These are phyloP conservation scores for Echinarachnius parma DNA, from an alignment of 53 echinoderm and acorn worm genomes.

Conservation along the genomic window DNA sequence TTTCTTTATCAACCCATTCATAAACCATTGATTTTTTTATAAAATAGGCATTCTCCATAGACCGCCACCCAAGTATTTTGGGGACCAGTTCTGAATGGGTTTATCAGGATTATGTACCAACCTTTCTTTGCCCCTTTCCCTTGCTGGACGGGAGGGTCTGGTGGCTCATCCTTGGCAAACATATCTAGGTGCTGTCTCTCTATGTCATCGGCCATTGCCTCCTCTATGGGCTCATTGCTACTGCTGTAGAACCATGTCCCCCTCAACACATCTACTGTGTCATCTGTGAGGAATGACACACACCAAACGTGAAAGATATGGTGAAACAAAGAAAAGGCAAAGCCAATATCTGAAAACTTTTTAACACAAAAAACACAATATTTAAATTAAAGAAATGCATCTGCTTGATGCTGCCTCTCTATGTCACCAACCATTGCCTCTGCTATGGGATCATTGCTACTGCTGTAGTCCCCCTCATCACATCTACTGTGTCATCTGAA, in stretches of 20 bases:
- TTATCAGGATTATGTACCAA: too few species aligned
- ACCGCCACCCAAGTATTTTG: too few species aligned
- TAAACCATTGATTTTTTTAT: too few species aligned
- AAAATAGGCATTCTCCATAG: too few species aligned
- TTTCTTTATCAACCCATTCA: too few species aligned
- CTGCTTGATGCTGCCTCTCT: slow-evolving; percentile 75
- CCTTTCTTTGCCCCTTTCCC: slow-evolving; percentile 43
- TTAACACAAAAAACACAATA: too few species aligned
- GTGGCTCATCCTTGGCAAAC: slow-evolving; percentile 4
- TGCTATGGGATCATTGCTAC: slow-evolving; percentile 72
- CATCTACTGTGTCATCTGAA: slow-evolving; percentile 78
- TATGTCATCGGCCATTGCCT: slow-evolving; percentile 64
- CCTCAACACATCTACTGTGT: slow-evolving; percentile 78
- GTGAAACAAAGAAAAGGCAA: slow-evolving; percentile 1
- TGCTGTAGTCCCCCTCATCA: slow-evolving; percentile 86
- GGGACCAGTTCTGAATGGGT: too few species aligned
- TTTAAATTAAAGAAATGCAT: too few species aligned
- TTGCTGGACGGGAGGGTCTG: slow-evolving; percentile 14
- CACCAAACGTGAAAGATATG: not conserved
- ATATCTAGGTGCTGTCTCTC: slow-evolving; percentile 76
- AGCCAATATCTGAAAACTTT: too few species aligned
- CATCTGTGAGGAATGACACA: slow-evolving; percentile 43
- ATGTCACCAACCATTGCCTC: slow-evolving; percentile 68
- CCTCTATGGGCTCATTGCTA: slow-evolving; percentile 77
- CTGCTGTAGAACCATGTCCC: slow-evolving; percentile 85